phyloP scores from a whole-genome alignment of 2,797 vertebrate genomes.

The Acanthis flammea region DNA sequence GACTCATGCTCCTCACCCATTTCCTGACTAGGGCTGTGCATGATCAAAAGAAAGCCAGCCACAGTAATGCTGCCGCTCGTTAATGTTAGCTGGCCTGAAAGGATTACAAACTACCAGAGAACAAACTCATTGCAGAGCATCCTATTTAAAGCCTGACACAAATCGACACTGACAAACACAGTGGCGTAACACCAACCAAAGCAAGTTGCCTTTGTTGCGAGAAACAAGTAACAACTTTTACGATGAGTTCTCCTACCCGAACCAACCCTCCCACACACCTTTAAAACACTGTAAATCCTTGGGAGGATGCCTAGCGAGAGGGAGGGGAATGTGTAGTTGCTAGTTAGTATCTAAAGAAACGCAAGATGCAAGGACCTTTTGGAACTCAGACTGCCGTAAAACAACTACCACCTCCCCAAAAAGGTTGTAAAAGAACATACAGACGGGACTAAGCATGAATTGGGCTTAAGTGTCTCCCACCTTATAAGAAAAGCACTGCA shows the following conservation, averaged over 20 bases:
- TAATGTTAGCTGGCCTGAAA: slow-evolving; percentile 31
- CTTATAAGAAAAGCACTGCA: background rate
- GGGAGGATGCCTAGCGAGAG: background rate
- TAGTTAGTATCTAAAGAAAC: background rate
- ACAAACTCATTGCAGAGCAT: background rate
- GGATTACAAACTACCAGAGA: slow-evolving; percentile 35
- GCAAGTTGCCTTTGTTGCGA: background rate
- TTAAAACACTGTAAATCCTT: background rate
- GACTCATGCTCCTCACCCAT: slow-evolving; percentile 60
- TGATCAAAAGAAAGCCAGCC: slow-evolving; percentile 55
- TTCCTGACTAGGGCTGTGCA: slow-evolving; percentile 45
- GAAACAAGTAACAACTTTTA: background rate
- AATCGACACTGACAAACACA: background rate
- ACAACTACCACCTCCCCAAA: background rate
- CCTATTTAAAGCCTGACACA: slow-evolving; percentile 26
- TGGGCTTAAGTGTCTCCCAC: background rate
- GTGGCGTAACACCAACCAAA: background rate
- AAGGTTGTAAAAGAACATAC: background rate
- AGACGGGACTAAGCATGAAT: fast-evolving
- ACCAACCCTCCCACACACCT: background rate
- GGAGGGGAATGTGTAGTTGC: background rate
- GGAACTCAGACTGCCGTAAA: background rate
- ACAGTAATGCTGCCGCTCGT: background rate
- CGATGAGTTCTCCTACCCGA: background rate
- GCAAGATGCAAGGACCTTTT: background rate